Evolutionary conservation across 2,797 vertebrate genomes (phyloP), one percentile per base, ranked within the genome.

Genomic region (Notolabrus celidotus): DNA sequence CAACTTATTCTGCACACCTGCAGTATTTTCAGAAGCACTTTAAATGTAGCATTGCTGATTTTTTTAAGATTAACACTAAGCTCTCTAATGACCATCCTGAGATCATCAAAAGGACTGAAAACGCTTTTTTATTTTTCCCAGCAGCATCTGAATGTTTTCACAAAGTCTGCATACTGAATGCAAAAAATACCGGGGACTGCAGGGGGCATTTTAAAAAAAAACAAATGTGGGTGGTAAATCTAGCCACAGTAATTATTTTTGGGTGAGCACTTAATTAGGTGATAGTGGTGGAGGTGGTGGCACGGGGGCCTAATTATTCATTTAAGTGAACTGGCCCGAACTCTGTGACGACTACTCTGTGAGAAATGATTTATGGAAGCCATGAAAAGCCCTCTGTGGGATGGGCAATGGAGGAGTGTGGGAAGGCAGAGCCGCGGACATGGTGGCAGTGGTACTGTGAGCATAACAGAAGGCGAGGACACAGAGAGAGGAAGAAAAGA

Each of bases 241-340:
- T 23, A 69, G 43, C 50, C 52, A 47, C 16, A 9, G 23, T 31
- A 52, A 49, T 56, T 82, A 61, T 83, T 82, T 72, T 77, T 76
- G 64, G 76, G 69, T 71, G 64, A 87, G 80, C 63, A 87, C 77
- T 87, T 92, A 90, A 92, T 92, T 83, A 84, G 84, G 83, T 62
- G 68, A 53, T 45, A 46, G 53, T 17, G 67, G 49, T 59, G 62
- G 42, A 34, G 47, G 27, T 47, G 63, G 58, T 36, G 23, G 38
- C 3, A 5, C 1, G 11, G 57, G 46, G 74, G 56, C 45, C 83
- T 89, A 80, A 90, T 93, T 92, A 92, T 91, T 92, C 67, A 91
- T 92, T 88, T 84, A 87, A 75, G 71, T 51, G 77, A 85, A 84
- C 85, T 75, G 68, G 71, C 71, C 63, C 10, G 27, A 84, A 81